Evolutionary conservation across 2,888 invertebrate genomes (phyloP).

Genomic region (Ormyrus rosae): DNA sequence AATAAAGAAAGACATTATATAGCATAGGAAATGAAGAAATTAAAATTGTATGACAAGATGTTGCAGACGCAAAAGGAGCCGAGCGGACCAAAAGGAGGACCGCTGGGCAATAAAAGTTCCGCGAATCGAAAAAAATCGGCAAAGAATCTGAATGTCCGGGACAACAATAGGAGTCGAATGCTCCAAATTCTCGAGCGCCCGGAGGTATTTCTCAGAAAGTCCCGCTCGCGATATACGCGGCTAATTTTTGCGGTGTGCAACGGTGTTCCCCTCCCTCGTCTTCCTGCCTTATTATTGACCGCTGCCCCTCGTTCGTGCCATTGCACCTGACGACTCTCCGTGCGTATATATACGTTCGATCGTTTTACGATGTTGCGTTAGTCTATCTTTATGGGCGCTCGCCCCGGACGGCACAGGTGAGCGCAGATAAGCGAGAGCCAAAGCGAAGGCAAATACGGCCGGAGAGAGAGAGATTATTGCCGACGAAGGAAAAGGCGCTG

Average conservation of each 20-base stretch:
- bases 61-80: too few species aligned
- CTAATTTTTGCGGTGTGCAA: constrained; percentile 12
- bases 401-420: too few species aligned
- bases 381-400: constrained; percentile 13
- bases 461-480: not conserved
- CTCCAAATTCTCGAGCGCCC: not conserved
- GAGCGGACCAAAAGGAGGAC: too few species aligned
- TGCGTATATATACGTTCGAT: constrained; percentile 31
- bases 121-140: too few species aligned
- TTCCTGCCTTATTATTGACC: constrained; percentile 34
- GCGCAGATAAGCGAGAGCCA: not conserved
- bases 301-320: not conserved
- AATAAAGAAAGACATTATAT: too few species aligned
- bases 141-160: not conserved
- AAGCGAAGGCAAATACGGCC: not conserved
- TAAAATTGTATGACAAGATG: too few species aligned
- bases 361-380: constrained; percentile 20
- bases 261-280: not conserved
- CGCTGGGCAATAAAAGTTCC: too few species aligned
- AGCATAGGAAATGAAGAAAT: too few species aligned
- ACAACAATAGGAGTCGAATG: not conserved
- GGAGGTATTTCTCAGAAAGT: constrained; percentile 20
- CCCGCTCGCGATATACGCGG: not conserved
- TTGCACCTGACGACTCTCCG: not conserved
- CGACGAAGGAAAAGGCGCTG: constrained; percentile 28